These are phyloP conservation scores for Neocrepidodera transversa DNA, from an alignment of 2,888 invertebrate species.

Conservation along the genomic window DNA sequence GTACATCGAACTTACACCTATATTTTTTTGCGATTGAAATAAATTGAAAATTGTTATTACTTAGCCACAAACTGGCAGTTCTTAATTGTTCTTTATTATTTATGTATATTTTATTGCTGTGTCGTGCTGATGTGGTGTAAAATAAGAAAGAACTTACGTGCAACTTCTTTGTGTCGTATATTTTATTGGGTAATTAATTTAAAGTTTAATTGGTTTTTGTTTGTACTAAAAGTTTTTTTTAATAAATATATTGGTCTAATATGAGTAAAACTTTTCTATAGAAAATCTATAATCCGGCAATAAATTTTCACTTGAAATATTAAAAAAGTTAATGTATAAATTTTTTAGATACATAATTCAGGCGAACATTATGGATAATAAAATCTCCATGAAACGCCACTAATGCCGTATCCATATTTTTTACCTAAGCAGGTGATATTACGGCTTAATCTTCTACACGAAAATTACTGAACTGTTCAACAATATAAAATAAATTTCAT, in stretches of 20 bases:
- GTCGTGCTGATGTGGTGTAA: not conserved
- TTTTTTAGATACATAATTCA: too few relatives aligned
- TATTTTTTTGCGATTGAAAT: not conserved
- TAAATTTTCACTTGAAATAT: not conserved
- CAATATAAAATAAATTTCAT: conserved; percentile 42
- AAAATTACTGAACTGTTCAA: conserved; percentile 43
- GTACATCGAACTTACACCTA: not conserved
- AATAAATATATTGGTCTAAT: too few relatives aligned
- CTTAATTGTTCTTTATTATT: not conserved
- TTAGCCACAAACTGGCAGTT: not conserved
- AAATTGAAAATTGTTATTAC: not conserved
- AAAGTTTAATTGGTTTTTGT: too few relatives aligned
- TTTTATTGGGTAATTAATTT: conserved; percentile 1
- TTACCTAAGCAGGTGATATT: conserved; percentile 43
- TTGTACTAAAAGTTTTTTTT: too few relatives aligned
- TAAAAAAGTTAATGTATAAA: not conserved
- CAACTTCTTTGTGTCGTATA: not conserved
- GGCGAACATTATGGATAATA: conserved; percentile 22
- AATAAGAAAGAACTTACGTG: not conserved
- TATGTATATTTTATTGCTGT: not conserved
- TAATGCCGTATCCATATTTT: conserved; percentile 39
- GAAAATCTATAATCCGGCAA: not conserved
- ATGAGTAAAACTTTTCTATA: not conserved
- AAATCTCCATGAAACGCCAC: conserved; percentile 27
- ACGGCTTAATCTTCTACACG: conserved; percentile 45